Percentiles rank a stretch among this genome's conserved stretches.
phyloP scores from a whole-genome alignment of 2,113 vertebrate species.

The Lanius ludovicianus region DNA sequence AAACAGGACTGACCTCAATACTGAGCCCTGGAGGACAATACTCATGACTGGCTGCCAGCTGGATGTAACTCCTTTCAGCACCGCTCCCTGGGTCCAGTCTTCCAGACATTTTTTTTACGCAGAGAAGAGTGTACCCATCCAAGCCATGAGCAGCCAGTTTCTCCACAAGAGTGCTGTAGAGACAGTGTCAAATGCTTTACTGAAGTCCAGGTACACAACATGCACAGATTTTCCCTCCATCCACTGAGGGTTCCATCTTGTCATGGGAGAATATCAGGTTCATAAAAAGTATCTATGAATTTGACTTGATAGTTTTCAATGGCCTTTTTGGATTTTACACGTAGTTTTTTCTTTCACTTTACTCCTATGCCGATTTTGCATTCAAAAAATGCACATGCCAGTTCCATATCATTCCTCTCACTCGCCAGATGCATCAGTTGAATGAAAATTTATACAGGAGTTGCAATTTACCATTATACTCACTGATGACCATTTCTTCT shows the following conservation, averaged over 20 bases:
- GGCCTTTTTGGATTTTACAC: background rate
- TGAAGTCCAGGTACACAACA: background rate
- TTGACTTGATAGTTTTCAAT: background rate
- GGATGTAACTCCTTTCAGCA: background rate
- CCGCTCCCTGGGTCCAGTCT: background rate
- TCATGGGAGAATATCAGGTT: background rate
- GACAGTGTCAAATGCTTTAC: accelerated
- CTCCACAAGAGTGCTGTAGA: background rate
- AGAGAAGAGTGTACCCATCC: background rate
- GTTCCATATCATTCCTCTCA: background rate
- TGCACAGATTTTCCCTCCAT: background rate
- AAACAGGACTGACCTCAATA: background rate
- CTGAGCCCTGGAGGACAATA: background rate
- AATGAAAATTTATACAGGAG: background rate
- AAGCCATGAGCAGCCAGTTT: background rate
- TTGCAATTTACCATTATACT: background rate
- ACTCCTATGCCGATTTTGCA: background rate
- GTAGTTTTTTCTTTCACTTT: background rate
- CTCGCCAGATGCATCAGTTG: background rate
- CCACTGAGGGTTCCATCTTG: background rate
- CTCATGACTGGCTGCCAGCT: too few relatives aligned
- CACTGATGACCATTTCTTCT: background rate
- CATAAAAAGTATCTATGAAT: background rate
- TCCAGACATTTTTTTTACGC: background rate
- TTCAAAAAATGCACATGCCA: background rate